Base-by-base conservation (phyloP, 2,888 invertebrate genomes). In the Smittia aterrima region DNA sequence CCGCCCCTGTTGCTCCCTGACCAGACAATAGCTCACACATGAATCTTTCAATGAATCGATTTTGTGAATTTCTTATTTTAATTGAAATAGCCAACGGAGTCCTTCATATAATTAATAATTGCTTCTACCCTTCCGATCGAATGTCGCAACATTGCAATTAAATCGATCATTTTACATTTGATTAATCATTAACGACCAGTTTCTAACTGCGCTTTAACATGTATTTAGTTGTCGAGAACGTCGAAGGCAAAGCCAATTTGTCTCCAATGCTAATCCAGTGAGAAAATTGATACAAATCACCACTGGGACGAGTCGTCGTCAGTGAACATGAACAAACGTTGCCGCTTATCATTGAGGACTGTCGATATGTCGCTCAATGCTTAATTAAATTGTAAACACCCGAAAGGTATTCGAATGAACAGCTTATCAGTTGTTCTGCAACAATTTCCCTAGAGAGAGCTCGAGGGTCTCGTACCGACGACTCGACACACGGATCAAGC, bases 221-320 rank as follows among this genome's bases (percentile, higher is more conserved):
- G 38, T 38, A 11, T 4, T 11, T 38, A 11, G 38, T 7, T 38
- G 38, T 38, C 38, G 38, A 11, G 6, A 38, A 38, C 11, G 38
- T 38, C 38, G 38, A 38, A 7, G 38, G 47, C 47, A 47, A 16
- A 18, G 20, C 1, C 58, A 58, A 58, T 22, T 58, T 58, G 24
- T 20, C 20, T 58, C 7, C 24, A 7, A 18, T 3, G 58, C 7
- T 58, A 58, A 58, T 58, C 58, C 58, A 2, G 20, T 6, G 1
- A 58, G 20, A 58, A 58, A 58, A 58, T 58, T 58, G 58, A 22
- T 22, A 58, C 24, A 58, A 58, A 58, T 58, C 20, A 22, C 58
- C 58, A 22, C 18, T 3, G 20, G 6, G 20, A 22, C 6, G 3
- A 4, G 20, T 22, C 7, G 1, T 1, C 16, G 3, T n/a, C 13